These are phyloP conservation scores for Coregonus clupeaformis DNA, from an alignment of 2,113 vertebrate genomes.

Conservation along the genomic window DNA sequence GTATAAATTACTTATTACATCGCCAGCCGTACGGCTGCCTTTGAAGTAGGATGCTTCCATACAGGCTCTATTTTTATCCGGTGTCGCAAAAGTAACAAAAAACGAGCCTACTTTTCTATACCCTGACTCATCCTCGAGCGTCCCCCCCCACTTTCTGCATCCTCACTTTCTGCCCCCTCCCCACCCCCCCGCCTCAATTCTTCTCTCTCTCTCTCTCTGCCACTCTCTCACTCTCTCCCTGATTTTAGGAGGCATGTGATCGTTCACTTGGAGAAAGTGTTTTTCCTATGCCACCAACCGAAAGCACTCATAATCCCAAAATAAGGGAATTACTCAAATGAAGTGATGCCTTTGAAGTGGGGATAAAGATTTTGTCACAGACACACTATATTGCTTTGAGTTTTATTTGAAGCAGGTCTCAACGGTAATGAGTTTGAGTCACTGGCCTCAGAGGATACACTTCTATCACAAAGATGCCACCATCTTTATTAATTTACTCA, in stretches of 20 bases:
- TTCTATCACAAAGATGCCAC: constrained; percentile 5
- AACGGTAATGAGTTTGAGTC: constrained; percentile 40
- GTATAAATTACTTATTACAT: constrained; percentile 46
- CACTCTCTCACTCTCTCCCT: background rate
- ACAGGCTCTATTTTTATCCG: constrained; percentile 44
- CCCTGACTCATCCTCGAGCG: background rate
- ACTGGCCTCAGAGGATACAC: constrained; percentile 9
- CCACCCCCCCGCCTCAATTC: background rate
- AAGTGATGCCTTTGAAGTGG: constrained; percentile 44
- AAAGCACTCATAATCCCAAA: constrained; percentile 33
- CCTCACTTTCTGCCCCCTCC: constrained; percentile 2
- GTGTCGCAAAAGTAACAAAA: constrained; percentile 41
- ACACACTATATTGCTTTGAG: constrained; percentile 29
- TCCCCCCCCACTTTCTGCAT: background rate
- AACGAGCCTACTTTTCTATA: constrained; percentile 48
- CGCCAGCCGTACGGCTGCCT: constrained; percentile 32
- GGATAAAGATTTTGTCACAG: constrained; percentile 36
- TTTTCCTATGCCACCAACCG: constrained; percentile 16
- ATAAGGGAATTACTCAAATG: constrained; percentile 36
- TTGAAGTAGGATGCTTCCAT: constrained; percentile 40
- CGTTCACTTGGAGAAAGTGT: constrained; percentile 5
- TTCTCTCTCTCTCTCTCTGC: background rate
- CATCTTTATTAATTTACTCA: constrained; percentile 24
- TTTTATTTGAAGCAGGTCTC: constrained; percentile 30
- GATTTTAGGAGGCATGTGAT: background rate